Conservation (phyloP, 1,140 invertebrate genomes). For the Cherax destructor region DNA sequence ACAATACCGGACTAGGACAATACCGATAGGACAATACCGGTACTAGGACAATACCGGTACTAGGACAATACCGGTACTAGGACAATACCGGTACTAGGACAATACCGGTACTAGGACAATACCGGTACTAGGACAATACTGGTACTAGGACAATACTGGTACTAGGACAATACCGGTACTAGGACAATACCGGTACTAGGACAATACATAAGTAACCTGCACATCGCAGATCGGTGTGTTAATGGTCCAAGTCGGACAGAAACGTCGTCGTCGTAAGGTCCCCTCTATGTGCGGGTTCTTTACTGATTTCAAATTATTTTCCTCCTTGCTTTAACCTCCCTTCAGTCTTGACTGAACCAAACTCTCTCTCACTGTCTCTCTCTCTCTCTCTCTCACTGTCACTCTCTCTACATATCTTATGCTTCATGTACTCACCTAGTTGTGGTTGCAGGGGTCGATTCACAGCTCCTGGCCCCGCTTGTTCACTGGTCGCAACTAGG, state of each 20-base stretch:
- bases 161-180: not conserved
- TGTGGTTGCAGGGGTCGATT: no score
- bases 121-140: no score
- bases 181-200: not conserved
- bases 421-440: no score
- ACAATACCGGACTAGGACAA: no score
- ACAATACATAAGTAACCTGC: not conserved
- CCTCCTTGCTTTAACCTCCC: not conserved
- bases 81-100: no score
- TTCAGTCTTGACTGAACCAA: not conserved
- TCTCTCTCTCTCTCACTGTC: constrained; percentile 18
- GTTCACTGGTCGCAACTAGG: no score
- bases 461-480: no score
- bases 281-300: not conserved
- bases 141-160: no score
- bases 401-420: not conserved
- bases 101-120: no score
- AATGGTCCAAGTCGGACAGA: not conserved
- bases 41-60: no score
- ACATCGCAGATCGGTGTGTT: not conserved
- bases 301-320: not conserved
- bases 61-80: no score
- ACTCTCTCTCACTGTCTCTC: not conserved
- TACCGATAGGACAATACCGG: no score
- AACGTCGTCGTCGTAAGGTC: not conserved